phyloP scores from a whole-genome alignment of 2,888 invertebrate genomes.

The Sisyra nigra region DNA sequence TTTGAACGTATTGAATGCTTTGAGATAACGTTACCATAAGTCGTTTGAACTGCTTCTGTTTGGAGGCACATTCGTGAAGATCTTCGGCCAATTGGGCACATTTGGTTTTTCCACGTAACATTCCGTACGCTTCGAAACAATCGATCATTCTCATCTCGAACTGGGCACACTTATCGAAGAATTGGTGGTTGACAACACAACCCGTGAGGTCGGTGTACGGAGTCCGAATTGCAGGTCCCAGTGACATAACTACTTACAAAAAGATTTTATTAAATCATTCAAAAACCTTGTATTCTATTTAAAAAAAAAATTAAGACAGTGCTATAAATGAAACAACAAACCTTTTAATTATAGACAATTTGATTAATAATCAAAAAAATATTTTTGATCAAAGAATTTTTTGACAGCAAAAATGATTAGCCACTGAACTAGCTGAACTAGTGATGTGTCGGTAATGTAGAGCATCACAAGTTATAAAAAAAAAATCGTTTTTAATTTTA shows the following conservation, averaged over 20 bases:
- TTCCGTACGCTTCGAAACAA: slow-evolving; percentile 67
- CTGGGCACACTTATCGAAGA: slow-evolving; percentile 43
- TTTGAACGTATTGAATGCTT: neutral
- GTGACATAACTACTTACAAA: slow-evolving; percentile 29
- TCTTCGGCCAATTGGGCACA: slow-evolving; percentile 48
- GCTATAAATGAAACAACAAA: too few relatives aligned
- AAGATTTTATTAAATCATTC: too few relatives aligned
- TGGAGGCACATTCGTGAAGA: slow-evolving; percentile 50
- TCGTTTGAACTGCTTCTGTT: slow-evolving; percentile 41
- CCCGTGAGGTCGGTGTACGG: slow-evolving; percentile 60
- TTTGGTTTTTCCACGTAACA: slow-evolving; percentile 41
- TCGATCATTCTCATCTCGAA: slow-evolving; percentile 57
- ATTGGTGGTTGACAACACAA: slow-evolving; percentile 44
- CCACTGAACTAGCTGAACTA: too few relatives aligned
- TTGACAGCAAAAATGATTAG: too few relatives aligned
- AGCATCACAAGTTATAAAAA: too few relatives aligned
- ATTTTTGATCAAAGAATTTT: too few relatives aligned
- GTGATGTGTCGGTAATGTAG: too few relatives aligned
- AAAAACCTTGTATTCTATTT: too few relatives aligned
- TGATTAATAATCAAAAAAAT: too few relatives aligned
- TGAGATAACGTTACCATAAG: slow-evolving; percentile 28
- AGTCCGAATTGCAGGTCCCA: slow-evolving; percentile 46
- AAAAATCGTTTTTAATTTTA: too few relatives aligned
- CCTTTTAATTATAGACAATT: too few relatives aligned
- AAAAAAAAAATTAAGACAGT: too few relatives aligned